These are phyloP conservation scores for Bembecia ichneumoniformis DNA, from an alignment of 2,888 invertebrate species.

Conservation along the genomic window DNA sequence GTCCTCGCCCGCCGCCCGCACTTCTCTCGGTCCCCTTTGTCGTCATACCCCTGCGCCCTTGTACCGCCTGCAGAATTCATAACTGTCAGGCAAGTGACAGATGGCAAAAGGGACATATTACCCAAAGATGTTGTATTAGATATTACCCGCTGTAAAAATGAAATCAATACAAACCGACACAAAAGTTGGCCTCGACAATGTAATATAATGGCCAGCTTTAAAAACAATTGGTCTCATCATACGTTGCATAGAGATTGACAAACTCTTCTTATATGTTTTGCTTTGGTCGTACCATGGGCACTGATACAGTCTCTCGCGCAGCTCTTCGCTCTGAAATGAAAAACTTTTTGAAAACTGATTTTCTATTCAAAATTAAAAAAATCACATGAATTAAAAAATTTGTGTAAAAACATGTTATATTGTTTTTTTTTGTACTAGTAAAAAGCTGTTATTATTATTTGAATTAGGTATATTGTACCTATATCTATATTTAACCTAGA, in stretches of 20 bases:
- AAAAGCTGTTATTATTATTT: too few relatives aligned
- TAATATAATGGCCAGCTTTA: slow-evolving; percentile 66
- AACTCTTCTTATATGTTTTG: slow-evolving; percentile 38
- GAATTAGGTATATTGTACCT: too few relatives aligned
- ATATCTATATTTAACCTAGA: too few relatives aligned
- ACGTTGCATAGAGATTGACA: slow-evolving; percentile 64
- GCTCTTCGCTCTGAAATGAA: slow-evolving; percentile 46
- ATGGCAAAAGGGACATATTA: background rate
- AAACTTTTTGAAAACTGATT: background rate
- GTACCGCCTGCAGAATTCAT: background rate
- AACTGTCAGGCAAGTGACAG: background rate
- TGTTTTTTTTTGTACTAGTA: too few relatives aligned
- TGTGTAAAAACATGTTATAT: too few relatives aligned
- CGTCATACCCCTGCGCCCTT: too few relatives aligned
- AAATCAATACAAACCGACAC: slow-evolving; percentile 53
- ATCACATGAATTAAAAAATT: too few relatives aligned
- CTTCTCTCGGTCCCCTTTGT: too few relatives aligned
- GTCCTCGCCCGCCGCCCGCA: too few relatives aligned
- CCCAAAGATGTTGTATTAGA: too few relatives aligned
- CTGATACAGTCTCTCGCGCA: slow-evolving; percentile 62
- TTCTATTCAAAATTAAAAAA: too few relatives aligned
- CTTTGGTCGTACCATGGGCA: slow-evolving; percentile 71
- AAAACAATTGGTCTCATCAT: slow-evolving; percentile 63
- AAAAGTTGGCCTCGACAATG: slow-evolving; percentile 66
- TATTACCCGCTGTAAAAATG: background rate